Conservation (phyloP, 2,113 vertebrate species). For the Melospiza georgiana region DNA sequence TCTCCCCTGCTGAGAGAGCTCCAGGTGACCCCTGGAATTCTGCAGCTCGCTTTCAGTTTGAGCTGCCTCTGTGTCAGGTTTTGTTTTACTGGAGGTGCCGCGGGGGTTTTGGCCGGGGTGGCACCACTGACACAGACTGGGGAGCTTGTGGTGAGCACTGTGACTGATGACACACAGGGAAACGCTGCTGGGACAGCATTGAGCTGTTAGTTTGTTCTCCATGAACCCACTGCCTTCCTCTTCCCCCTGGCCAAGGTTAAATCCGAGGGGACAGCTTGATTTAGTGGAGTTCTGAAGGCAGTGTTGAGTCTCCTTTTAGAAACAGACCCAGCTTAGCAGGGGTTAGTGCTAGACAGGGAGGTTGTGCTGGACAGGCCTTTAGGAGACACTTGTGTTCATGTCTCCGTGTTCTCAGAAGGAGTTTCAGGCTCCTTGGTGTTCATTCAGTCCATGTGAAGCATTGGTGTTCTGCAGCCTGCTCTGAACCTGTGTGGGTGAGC, state of each 20-base stretch:
- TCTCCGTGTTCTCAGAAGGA: neutral
- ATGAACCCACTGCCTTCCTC: neutral
- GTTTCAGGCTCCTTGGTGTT: neutral
- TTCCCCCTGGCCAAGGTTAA: neutral
- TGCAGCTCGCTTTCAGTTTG: neutral
- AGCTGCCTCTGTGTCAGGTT: neutral
- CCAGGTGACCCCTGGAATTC: neutral
- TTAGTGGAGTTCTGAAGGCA: neutral
- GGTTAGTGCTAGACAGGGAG: neutral
- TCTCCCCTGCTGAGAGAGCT: neutral
- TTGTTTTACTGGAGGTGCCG: neutral
- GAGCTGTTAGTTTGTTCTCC: neutral
- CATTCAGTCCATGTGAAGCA: too few relatives aligned
- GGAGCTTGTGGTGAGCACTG: neutral
- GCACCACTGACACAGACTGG: neutral
- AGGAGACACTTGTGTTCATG: neutral
- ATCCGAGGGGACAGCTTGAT: neutral
- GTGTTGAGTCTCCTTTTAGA: neutral
- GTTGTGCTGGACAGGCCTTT: neutral
- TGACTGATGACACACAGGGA: neutral
- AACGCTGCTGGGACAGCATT: neutral
- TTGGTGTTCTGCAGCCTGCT: neutral
- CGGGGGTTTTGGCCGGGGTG: neutral
- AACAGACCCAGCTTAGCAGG: conserved; percentile 3
- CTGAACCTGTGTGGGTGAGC: neutral